Evolutionary conservation across 2,888 invertebrate genomes (phyloP), one percentile per base, ranked within the genome.

Genomic region (Pilophorus perplexus): DNA sequence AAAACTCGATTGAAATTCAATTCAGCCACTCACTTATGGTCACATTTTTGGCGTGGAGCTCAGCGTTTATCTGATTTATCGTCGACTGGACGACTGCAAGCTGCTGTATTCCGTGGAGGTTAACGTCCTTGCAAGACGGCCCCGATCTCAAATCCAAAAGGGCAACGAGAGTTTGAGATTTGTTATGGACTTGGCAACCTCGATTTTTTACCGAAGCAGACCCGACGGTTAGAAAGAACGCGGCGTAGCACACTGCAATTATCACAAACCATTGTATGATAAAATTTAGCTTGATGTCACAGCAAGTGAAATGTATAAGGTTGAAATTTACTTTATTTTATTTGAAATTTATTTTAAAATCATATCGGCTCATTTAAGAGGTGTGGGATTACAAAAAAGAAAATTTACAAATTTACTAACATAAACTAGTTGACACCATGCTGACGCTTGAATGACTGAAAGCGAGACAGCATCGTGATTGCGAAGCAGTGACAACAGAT

Each of bases 21-120:
- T n/a, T n/a, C n/a, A n/a, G n/a, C n/a, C n/a, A n/a, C n/a, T n/a
- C 52, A 68, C 68, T 52, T 40, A 68, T 57, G 38, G 57, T 59
- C n/a, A 68, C 28, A 5, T 42, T 28, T 10, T 68, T 60, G 38
- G 23, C 48, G 6, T 22, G 18, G 18, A 68, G 50, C 10, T 59
- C 28, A 5, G 50, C 23, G 42, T 68, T 67, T n/a, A 67, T 48
- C 50, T 62, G 40, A 23, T 33, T 44, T 8, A 68, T 16, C 3
- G 66, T 57, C 14, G 38, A 38, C 37, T 64, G 46, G 4, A 68
- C 48, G n/a, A 54, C 50, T 18, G 68, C 68, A 20, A 68, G 28
- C 42, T 68, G 68, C 64, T 68, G 68, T 2, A 68, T 14, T 12
- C 55, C 66, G 20, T 62, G 22, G 3, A 68, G 33, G 22, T 66